These are phyloP conservation scores for Hyles lineata DNA, from an alignment of 2,888 invertebrate species.

Conservation along the genomic window DNA sequence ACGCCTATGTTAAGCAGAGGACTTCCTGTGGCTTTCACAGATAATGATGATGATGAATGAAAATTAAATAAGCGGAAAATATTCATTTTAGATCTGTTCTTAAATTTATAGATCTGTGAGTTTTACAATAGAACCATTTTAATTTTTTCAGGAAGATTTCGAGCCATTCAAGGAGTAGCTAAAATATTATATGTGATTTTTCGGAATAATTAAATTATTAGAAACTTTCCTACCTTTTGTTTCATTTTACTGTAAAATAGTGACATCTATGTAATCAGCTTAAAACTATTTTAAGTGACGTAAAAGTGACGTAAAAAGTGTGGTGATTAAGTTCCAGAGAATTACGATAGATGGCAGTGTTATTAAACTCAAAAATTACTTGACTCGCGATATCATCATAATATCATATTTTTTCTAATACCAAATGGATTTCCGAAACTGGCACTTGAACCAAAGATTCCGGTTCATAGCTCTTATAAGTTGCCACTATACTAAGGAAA, in stretches of 20 bases:
- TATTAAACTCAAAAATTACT: no score
- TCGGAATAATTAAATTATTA: background rate
- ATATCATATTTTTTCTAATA: no score
- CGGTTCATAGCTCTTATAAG: no score
- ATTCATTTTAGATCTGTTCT: background rate
- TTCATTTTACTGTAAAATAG: background rate
- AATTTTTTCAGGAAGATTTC: constrained; percentile 53
- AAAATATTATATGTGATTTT: background rate
- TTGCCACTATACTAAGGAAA: no score
- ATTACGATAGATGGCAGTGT: background rate
- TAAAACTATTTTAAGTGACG: background rate
- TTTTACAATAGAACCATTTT: background rate
- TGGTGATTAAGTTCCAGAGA: background rate
- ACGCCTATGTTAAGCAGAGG: no score
- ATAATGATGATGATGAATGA: no score
- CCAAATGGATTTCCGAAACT: no score
- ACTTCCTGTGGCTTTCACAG: no score
- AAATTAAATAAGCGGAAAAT: background rate
- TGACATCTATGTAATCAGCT: background rate
- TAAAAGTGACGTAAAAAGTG: no score
- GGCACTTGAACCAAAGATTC: no score
- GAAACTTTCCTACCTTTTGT: background rate
- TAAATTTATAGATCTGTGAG: no score
- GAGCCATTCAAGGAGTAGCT: constrained; percentile 40
- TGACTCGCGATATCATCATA: no score